Percentiles rank a stretch among this genome's conserved stretches.
These are phyloP conservation scores for Odontocerum albicorne DNA, from an alignment of 2,888 invertebrate genomes.

Conservation along the genomic window DNA sequence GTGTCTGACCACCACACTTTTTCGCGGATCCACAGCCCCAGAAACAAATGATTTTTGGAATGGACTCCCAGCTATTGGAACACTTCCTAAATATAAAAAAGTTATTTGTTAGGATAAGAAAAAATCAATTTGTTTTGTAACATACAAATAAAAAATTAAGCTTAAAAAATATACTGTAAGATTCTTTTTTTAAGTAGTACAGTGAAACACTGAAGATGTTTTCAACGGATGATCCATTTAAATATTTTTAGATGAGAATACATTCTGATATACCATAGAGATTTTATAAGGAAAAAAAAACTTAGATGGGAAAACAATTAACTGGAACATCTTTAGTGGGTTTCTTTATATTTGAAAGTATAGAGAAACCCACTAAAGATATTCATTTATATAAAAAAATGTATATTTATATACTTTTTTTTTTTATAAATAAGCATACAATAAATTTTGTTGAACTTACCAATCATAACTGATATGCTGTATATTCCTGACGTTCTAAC, in stretches of 20 bases:
- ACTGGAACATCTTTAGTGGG: no score
- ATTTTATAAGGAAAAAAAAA: no score
- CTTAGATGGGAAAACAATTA: no score
- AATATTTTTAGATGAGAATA: no score
- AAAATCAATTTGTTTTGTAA: background rate
- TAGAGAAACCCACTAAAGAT: no score
- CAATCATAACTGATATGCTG: conserved; percentile 81
- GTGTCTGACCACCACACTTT: conserved; percentile 80
- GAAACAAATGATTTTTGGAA: conserved; percentile 81
- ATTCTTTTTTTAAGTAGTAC: no score
- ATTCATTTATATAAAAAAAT: no score
- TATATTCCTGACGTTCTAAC: conserved; percentile 90
- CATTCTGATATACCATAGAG: no score
- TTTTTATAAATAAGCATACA: conserved; percentile 4
- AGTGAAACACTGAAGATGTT: no score
- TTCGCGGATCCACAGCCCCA: conserved; percentile 80
- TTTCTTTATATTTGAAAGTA: no score
- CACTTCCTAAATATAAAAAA: conserved; percentile 55
- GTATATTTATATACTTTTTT: no score
- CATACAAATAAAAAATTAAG: background rate
- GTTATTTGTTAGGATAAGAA: background rate
- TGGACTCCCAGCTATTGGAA: conserved; percentile 83
- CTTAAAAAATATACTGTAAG: background rate
- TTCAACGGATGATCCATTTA: background rate
- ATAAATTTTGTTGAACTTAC: conserved; percentile 39